Evolutionary conservation across 1,140 invertebrate species (phyloP).

Genomic region (Tetragnatha versicolor): DNA sequence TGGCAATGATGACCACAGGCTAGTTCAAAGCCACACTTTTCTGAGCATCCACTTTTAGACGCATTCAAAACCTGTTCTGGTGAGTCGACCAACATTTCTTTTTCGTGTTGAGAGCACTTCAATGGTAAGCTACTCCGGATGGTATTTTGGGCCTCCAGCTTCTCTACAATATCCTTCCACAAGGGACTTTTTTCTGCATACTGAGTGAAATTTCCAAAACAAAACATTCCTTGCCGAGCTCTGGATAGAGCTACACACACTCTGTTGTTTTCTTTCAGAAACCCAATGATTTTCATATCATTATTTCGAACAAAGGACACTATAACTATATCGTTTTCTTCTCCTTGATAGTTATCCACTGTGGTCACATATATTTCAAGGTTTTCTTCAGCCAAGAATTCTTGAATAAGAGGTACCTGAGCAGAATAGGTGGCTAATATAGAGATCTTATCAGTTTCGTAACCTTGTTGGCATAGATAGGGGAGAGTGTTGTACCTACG

Average conservation of each 20-base stretch:
- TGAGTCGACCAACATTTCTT: neutral
- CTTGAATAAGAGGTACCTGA: constrained; percentile 61
- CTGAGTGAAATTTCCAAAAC: constrained; percentile 75
- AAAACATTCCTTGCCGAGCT: constrained; percentile 75
- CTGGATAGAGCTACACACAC: constrained; percentile 84
- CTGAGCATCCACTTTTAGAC: neutral
- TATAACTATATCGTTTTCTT: constrained; percentile 84
- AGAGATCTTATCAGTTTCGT: constrained; percentile 70
- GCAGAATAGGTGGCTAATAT: constrained; percentile 74
- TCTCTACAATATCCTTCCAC: constrained; percentile 17
- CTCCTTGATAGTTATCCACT: constrained; percentile 85
- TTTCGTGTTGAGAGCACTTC: neutral
- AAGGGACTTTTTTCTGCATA: constrained; percentile 61
- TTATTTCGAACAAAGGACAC: constrained; percentile 83
- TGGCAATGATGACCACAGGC: constrained; percentile 19
- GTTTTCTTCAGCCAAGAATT: constrained; percentile 35
- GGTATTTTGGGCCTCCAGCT: neutral
- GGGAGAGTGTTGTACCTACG: too few relatives aligned
- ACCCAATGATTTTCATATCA: constrained; percentile 74
- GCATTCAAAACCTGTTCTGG: constrained; percentile 13
- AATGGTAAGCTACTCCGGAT: constrained; percentile 3
- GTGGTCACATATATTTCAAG: constrained; percentile 67
- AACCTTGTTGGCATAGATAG: constrained; percentile 70
- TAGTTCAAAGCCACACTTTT: constrained; percentile 15
- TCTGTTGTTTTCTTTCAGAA: constrained; percentile 77